Percentiles rank a stretch among this genome's conserved stretches.
Evolutionary conservation across 2,888 invertebrate genomes (phyloP).

Genomic region (Aricia artaxerxes): DNA sequence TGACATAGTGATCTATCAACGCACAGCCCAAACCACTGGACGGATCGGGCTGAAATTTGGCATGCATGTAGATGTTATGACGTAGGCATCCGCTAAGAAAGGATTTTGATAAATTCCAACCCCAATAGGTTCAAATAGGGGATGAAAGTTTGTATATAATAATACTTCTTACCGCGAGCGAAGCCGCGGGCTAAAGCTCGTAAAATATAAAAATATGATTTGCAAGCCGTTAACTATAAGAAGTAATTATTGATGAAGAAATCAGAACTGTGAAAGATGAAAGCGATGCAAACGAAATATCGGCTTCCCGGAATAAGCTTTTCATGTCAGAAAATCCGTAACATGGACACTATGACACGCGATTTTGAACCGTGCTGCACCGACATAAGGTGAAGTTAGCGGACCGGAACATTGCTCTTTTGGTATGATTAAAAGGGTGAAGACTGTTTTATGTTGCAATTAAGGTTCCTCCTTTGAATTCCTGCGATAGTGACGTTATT

Average conservation of each 20-base stretch:
- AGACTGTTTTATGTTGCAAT: conserved; percentile 77
- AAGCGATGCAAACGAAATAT: conserved; percentile 58
- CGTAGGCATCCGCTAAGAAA: too few relatives aligned
- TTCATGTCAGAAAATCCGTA: conserved; percentile 75
- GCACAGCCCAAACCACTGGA: too few relatives aligned
- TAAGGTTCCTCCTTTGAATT: conserved; percentile 63
- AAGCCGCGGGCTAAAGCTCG: too few relatives aligned
- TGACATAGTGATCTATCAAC: too few relatives aligned
- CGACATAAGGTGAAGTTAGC: conserved; percentile 54
- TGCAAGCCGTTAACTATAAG: not conserved
- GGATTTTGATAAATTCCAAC: too few relatives aligned
- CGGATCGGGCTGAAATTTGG: too few relatives aligned
- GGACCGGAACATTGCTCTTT: conserved; percentile 78
- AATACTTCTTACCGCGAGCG: too few relatives aligned
- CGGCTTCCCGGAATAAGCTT: conserved; percentile 65
- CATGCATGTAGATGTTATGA: too few relatives aligned
- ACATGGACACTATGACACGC: conserved; percentile 62
- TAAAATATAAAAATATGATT: not conserved
- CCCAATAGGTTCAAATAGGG: too few relatives aligned
- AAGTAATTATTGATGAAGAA: conserved; percentile 33
- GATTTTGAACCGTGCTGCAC: conserved; percentile 49
- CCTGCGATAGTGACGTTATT: conserved; percentile 47
- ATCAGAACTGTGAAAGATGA: conserved; percentile 51
- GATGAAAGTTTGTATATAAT: too few relatives aligned
- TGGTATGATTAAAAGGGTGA: conserved; percentile 79